Evolutionary conservation across 2,113 vertebrate species (phyloP), one percentile per base, ranked within the genome.

Genomic region (Fregata magnificens): DNA sequence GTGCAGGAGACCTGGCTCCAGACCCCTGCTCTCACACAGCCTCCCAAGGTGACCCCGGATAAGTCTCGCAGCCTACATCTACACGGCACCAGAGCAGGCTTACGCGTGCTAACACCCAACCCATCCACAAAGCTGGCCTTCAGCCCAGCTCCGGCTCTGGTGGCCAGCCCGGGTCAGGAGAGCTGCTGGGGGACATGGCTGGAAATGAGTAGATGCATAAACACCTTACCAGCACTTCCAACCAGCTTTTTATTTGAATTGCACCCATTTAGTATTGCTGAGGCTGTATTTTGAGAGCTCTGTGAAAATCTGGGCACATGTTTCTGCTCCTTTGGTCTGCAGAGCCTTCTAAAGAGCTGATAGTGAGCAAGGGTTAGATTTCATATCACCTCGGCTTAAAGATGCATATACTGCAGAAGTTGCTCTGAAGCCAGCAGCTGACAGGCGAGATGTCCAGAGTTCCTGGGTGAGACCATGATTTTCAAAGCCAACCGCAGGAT

Each of bases 211-310:
- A 53, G 71, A 66, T 15, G 50, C 38, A 14, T 22, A 7, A 95
- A 56, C 66, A 55, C 58, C 29, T 62, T 11, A 29, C 16, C 70
- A 76, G 36, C 9, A 0, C 25, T 69, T 82, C 58, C 49, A 72
- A 21, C 5, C 52, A 36, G 16, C 49, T 25, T 82, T 36, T 40
- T 22, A 3, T 52, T 18, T 13, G 40, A 36, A 13, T 40, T 17
- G 11, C 9, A 5, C 40, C 58, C 38, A 16, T 31, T 31, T 0
- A 0, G 5, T 13, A 0, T 7, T 32, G 36, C 71, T 55, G 50
- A 53, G 22, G 28, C 5, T 55, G 83, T 44, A 24, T 73, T 62
- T 83, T 38, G 71, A 72, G 78, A 77, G 66, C 19, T 76, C 78
- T 2, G 4, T 29, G 73, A 52, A 90, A 91, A 86, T 13, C 36